Percentiles rank a stretch among this genome's conserved stretches.
Conservation (phyloP, 2,113 vertebrate species). For the Ammodytes dubius region DNA sequence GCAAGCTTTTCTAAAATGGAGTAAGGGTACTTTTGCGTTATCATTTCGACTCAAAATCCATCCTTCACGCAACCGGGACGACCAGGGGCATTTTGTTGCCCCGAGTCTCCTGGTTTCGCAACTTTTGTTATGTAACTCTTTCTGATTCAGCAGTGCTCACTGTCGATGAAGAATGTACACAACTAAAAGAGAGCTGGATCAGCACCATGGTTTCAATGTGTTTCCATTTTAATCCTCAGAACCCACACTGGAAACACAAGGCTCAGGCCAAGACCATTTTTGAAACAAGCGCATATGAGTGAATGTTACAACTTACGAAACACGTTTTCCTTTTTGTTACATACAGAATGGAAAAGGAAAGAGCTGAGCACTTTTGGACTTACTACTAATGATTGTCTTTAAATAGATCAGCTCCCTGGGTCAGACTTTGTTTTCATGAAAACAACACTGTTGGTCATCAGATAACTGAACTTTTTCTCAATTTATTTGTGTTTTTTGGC, state of each 20-base stretch:
- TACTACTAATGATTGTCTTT: conserved; percentile 49
- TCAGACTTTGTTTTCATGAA: conserved; percentile 24
- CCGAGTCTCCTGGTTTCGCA: conserved; percentile 51
- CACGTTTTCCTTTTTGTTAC: conserved; percentile 65
- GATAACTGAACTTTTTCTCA: neutral
- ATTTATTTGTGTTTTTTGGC: neutral
- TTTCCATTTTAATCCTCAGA: conserved; percentile 80
- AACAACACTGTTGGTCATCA: conserved; percentile 8
- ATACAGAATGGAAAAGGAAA: conserved; percentile 65
- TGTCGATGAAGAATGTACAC: conserved; percentile 78
- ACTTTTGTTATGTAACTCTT: conserved; percentile 68
- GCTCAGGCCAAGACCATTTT: conserved; percentile 74
- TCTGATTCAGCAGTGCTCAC: conserved; percentile 72
- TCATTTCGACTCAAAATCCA: conserved; percentile 2
- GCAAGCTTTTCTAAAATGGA: conserved; percentile 5
- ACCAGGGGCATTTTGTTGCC: conserved; percentile 57
- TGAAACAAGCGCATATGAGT: conserved; percentile 72
- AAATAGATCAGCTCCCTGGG: conserved; percentile 45
- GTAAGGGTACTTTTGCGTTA: neutral
- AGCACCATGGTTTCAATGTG: conserved; percentile 70
- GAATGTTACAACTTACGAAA: conserved; percentile 73
- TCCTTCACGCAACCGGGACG: conserved; percentile 10
- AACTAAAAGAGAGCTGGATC: conserved; percentile 72
- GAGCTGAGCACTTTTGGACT: conserved; percentile 40
- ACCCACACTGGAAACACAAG: conserved; percentile 77